These are phyloP conservation scores for Tetraodon nigroviridis DNA, from an alignment of 2,113 vertebrate genomes.

Conservation along the genomic window DNA sequence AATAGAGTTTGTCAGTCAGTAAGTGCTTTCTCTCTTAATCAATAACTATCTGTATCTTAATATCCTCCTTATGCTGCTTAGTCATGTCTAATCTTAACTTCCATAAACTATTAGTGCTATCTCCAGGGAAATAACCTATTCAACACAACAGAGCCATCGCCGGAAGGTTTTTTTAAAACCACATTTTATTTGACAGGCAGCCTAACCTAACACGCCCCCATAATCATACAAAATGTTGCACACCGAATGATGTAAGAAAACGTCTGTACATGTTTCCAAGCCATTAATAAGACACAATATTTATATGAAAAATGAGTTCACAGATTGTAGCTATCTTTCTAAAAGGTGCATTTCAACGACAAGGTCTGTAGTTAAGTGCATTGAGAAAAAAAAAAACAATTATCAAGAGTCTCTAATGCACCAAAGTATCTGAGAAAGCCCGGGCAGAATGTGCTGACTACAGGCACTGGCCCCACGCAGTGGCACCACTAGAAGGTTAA, in stretches of 20 bases:
- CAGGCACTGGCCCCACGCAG: slow-evolving; percentile 30
- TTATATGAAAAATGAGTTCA: slow-evolving; percentile 36
- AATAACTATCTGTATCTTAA: slow-evolving; percentile 53
- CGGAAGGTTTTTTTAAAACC: neutral
- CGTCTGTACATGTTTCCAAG: slow-evolving; percentile 16
- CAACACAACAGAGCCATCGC: slow-evolving; percentile 10
- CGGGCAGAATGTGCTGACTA: slow-evolving; percentile 60
- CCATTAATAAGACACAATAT: slow-evolving; percentile 24
- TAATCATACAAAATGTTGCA: slow-evolving; percentile 18
- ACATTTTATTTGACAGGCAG: slow-evolving; percentile 13
- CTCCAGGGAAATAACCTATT: neutral
- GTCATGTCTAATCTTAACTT: slow-evolving; percentile 1
- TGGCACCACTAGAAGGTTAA: slow-evolving; percentile 59
- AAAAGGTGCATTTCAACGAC: slow-evolving; percentile 26
- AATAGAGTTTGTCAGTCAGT: slow-evolving; percentile 57
- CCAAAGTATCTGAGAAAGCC: slow-evolving; percentile 44
- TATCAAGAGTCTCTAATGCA: slow-evolving; percentile 43
- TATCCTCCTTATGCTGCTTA: slow-evolving; percentile 19
- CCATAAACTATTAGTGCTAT: slow-evolving; percentile 7
- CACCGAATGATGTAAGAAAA: neutral
- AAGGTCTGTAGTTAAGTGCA: slow-evolving; percentile 20
- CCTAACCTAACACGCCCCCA: slow-evolving; percentile 8
- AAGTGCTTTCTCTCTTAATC: slow-evolving; percentile 30
- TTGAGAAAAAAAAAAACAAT: slow-evolving; percentile 23
- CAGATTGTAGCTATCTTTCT: slow-evolving; percentile 23